Evolutionary conservation across 2,113 vertebrate genomes (phyloP).

Genomic region (Chrysemys picta): DNA sequence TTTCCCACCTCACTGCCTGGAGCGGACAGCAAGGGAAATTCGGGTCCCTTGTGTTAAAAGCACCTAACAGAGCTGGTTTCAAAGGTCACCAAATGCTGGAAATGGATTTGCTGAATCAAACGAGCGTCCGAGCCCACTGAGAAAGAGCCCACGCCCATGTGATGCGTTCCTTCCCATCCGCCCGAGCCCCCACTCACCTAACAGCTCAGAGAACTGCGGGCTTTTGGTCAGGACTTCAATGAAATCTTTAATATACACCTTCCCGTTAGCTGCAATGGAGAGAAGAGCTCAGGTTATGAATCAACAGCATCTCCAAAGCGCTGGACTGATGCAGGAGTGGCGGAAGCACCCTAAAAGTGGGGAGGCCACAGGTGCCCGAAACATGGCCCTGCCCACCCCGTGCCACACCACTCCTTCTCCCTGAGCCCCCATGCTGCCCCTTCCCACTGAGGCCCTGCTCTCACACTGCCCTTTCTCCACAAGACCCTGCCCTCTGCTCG

Average conservation of each 20-base stretch:
- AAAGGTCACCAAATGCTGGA: not conserved
- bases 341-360: no score
- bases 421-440: no score
- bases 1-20: not conserved
- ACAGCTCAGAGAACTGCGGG: not conserved
- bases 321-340: not conserved
- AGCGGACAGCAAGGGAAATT: not conserved
- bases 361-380: no score
- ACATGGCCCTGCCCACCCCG: no score
- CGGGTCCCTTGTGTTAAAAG: not conserved
- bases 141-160: not conserved
- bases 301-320: no score
- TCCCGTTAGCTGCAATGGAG: not conserved
- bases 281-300: not conserved
- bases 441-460: no score
- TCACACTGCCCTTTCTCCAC: no score
- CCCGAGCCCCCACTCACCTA: not conserved
- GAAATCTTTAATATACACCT: slow-evolving; percentile 11
- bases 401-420: no score
- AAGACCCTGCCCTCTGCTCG: no score
- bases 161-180: rapidly evolving
- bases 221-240: not conserved
- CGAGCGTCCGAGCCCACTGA: not conserved
- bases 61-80: not conserved
- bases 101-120: not conserved